Percentiles rank a stretch among this genome's conserved stretches.
These are phyloP conservation scores for Rana temporaria DNA, from an alignment of 2,113 vertebrate species.

Conservation along the genomic window DNA sequence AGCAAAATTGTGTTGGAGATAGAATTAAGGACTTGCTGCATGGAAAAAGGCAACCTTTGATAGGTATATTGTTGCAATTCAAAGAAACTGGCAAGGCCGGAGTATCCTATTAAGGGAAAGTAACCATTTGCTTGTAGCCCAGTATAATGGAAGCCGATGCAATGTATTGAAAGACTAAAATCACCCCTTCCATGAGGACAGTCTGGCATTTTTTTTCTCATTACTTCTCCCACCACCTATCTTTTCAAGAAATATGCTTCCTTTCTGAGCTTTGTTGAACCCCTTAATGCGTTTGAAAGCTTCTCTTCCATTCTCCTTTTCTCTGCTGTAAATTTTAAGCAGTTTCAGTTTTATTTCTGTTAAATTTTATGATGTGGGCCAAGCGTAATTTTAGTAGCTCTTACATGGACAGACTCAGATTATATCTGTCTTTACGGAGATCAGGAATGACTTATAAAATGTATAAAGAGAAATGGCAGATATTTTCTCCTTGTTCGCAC, in stretches of 20 bases:
- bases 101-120: too few species aligned
- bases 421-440: conserved; percentile 14
- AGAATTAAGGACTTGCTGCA: too few species aligned
- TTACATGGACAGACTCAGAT: conserved; percentile 39
- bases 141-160: neutral
- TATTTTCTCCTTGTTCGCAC: neutral
- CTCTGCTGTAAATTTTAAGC: conserved; percentile 38
- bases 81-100: too few species aligned
- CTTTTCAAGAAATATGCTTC: conserved; percentile 14
- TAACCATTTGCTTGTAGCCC: neutral
- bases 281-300: conserved; percentile 33
- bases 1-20: too few species aligned
- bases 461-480: conserved; percentile 5
- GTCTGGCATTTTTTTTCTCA: neutral
- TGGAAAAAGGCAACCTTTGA: too few species aligned
- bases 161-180: neutral
- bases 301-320: neutral
- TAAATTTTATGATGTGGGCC: conserved; percentile 44
- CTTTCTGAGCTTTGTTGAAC: conserved; percentile 34
- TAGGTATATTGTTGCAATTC: too few species aligned
- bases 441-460: conserved; percentile 23
- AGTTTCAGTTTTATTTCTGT: conserved; percentile 40
- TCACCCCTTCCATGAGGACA: neutral
- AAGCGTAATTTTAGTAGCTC: conserved; percentile 24
- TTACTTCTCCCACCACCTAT: conserved; percentile 13